Evolutionary conservation across 2,888 invertebrate genomes (phyloP).

Genomic region (Euclidia mi): DNA sequence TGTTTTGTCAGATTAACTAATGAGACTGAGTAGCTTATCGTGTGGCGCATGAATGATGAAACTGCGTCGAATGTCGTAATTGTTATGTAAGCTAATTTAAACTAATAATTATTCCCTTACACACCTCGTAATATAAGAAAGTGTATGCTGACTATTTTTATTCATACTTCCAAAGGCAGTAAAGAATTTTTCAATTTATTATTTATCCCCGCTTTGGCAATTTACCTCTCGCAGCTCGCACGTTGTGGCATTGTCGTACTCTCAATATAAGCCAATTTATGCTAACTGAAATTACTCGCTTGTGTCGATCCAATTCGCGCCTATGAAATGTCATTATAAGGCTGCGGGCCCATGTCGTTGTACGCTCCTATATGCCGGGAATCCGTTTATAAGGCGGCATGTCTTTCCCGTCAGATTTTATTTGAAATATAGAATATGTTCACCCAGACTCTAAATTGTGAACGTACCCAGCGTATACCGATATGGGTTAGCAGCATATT

Average conservation of each 20-base stretch:
- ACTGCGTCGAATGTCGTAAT: background rate
- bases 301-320: conserved; percentile 10
- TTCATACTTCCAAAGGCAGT: background rate
- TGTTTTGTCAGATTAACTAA: conserved; percentile 6
- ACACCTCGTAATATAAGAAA: background rate
- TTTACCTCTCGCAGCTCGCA: conserved; percentile 8
- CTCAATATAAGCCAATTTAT: conserved; percentile 8
- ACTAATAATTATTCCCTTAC: background rate
- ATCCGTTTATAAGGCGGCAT: too few species aligned
- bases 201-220: conserved; percentile 2
- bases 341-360: too few species aligned
- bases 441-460: too few species aligned
- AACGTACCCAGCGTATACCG: too few species aligned
- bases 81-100: conserved; percentile 2
- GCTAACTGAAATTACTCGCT: conserved; percentile 7
- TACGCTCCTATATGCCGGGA: conserved; percentile 2
- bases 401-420: too few species aligned
- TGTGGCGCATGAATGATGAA: conserved; percentile 7
- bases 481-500: too few species aligned
- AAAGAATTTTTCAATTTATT: conserved; percentile 1
- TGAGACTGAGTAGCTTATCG: conserved; percentile 8
- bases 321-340: background rate
- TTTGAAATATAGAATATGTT: too few species aligned
- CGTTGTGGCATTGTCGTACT: conserved; percentile 6
- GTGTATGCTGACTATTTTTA: too few species aligned